Evolutionary conservation across 2,888 invertebrate species (phyloP), one percentile per base, ranked within the genome.

Genomic region (Acrobasis suavella): DNA sequence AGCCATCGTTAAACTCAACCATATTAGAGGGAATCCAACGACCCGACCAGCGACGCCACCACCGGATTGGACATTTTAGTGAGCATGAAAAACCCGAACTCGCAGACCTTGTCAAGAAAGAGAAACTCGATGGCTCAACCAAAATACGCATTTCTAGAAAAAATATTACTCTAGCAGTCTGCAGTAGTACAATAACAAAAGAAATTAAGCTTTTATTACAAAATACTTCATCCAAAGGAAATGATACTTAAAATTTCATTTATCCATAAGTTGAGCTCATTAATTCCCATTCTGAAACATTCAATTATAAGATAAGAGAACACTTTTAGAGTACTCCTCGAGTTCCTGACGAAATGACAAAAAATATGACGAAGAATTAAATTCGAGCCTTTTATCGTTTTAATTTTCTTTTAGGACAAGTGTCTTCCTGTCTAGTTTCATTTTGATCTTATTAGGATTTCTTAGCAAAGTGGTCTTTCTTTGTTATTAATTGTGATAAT

Each of bases 201-300:
- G 32, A 32, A 32, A 32, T 6, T 32, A 32, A 32, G 32, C 5
- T 32, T 32, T 32, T 32, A 32, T 12, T 42, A 39, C 1, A 39
- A 42, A 42, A 42, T 22, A 2, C 10, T 42, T 2, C 10, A 12
- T 9, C 14, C 42, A 12, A 42, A 6, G 16, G 39, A 32, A 55
- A 55, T 37, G 39, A 16, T 39, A 39, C 38, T 55, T 14, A 42
- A 22, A 46, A 22, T 42, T 22, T 42, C 42, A 46, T 56, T 42
- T 39, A 56, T 17, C 22, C 14, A n/a, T 14, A 55, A 46, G 42
- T 56, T 46, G 17, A 68, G 64, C 50, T 56, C 56, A 42, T 56
- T 56, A 56, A 56, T 56, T 56, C 42, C 15, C 56, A 46, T 56
- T 56, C 22, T 56, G 42, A 56, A 56, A 56, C 42, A 56, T 56